These are phyloP conservation scores for Hoplodrina ambigua DNA, from an alignment of 2,888 invertebrate species.

Conservation along the genomic window DNA sequence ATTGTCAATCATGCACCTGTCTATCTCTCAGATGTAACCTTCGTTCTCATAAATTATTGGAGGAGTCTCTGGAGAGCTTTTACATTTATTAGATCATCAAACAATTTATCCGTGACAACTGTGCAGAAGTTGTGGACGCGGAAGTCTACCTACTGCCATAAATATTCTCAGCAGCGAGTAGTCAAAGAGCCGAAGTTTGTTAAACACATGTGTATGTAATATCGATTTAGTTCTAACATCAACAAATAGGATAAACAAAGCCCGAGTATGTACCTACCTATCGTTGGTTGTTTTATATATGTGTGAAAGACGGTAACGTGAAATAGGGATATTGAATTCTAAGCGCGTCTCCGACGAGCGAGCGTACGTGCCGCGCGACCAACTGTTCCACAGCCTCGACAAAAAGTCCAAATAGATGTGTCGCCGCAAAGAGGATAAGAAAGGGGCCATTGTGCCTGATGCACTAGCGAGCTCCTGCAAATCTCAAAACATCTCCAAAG, in stretches of 20 bases:
- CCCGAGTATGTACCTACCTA: constrained; percentile 75
- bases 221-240: constrained; percentile 66
- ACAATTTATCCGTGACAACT: constrained; percentile 59
- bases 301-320: constrained; percentile 78
- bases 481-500: constrained; percentile 84
- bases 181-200: constrained; percentile 57
- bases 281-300: constrained; percentile 77
- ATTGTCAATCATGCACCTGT: constrained; percentile 64
- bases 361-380: constrained; percentile 83
- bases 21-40: constrained; percentile 46
- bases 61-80: constrained; percentile 42
- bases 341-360: constrained; percentile 80
- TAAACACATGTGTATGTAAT: constrained; percentile 61
- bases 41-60: constrained; percentile 51
- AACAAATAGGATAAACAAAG: constrained; percentile 76
- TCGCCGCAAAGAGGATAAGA: constrained; percentile 79
- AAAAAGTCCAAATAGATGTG: constrained; percentile 84
- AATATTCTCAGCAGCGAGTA: constrained; percentile 50
- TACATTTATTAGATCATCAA: constrained; percentile 56
- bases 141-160: constrained; percentile 47
- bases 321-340: constrained; percentile 86
- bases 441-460: constrained; percentile 81
- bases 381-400: constrained; percentile 76
- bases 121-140: constrained; percentile 40
- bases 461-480: constrained; percentile 80